Base-by-base conservation (phyloP, 2,797 vertebrate species). In the Percopsis omiscomaycus region DNA sequence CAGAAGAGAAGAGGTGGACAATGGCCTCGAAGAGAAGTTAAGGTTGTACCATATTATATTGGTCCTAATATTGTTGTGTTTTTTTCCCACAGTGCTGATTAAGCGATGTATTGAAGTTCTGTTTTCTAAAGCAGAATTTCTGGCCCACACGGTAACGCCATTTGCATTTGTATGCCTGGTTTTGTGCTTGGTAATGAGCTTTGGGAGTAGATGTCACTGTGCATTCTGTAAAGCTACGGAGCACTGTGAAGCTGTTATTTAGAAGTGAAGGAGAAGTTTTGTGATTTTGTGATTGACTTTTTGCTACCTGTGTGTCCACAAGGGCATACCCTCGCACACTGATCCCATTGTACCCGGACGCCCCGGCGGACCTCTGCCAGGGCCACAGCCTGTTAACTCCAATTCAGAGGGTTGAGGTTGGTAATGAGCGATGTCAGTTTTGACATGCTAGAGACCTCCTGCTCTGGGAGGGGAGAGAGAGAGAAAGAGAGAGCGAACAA, bases 381-480 rank as follows among this genome's bases (percentile, higher is more conserved):
- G 65, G 74, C 79, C 77, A 83, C 79, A 82, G 82, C 78, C 80
- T 87, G 79, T 84, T 88, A 79, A 68, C 77, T 84, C 64, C 66
- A 70, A 84, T 80, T 80, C 79, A 69, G 61, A 78, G 69, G 56
- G 16, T 74, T 72, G 69, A 79, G 57, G 70, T 74, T 68, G 66
- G 61, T 88, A 86, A 87, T 82, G 81, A 86, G 83, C 64, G 44
- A 72, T 78, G 78, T 85, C 76, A 84, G 77, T 77, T 81, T 76
- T 80, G 78, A 82, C 78, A 80, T 77, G 22, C 22, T 22, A 80
- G 80, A 82, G 85, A 79, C 75, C 71, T 73, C 64, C 76, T 14
- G 71, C 66, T 77, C 66, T 65, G 56, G 62, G 62, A 28, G 1
- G 22, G 30, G 44, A 68, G 29, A 3, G 27, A 5, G 56, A 55